Evolutionary conservation across 2,888 invertebrate genomes (phyloP).

Genomic region (Agelastica alni): DNA sequence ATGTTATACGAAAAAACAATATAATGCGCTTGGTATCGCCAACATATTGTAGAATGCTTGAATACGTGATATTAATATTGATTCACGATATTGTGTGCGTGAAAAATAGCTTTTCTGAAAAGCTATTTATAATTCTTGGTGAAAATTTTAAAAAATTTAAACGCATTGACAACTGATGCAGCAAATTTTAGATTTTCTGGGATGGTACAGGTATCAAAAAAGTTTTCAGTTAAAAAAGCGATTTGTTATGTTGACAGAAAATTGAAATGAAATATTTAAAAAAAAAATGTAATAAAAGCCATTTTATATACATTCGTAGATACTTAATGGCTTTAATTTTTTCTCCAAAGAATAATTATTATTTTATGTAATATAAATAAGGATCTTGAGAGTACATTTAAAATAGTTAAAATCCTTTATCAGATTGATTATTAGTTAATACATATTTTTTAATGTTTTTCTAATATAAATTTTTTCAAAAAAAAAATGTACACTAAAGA

Average conservation of each 20-base stretch:
- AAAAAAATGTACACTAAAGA: too few species aligned
- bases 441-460: too few species aligned
- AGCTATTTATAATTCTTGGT: slow-evolving; percentile 18
- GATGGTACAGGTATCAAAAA: background rate
- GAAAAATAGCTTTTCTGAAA: slow-evolving; percentile 23
- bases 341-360: background rate
- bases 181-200: slow-evolving; percentile 13
- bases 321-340: too few species aligned
- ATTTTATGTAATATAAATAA: too few species aligned
- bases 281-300: background rate
- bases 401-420: too few species aligned
- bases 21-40: slow-evolving; percentile 8
- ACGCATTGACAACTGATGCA: slow-evolving; percentile 16
- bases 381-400: too few species aligned
- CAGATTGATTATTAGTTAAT: too few species aligned
- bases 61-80: slow-evolving; percentile 24
- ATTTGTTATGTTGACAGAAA: slow-evolving; percentile 2
- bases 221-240: slow-evolving; percentile 4
- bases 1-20: slow-evolving; percentile 13
- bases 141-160: slow-evolving; percentile 17
- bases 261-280: too few species aligned
- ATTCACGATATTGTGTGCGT: slow-evolving; percentile 19
- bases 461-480: too few species aligned
- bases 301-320: too few species aligned
- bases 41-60: slow-evolving; percentile 14